Percentiles rank a stretch among this genome's conserved stretches.
These are phyloP conservation scores for Apantesis nais DNA, from an alignment of 2,888 invertebrate species.

Conservation along the genomic window DNA sequence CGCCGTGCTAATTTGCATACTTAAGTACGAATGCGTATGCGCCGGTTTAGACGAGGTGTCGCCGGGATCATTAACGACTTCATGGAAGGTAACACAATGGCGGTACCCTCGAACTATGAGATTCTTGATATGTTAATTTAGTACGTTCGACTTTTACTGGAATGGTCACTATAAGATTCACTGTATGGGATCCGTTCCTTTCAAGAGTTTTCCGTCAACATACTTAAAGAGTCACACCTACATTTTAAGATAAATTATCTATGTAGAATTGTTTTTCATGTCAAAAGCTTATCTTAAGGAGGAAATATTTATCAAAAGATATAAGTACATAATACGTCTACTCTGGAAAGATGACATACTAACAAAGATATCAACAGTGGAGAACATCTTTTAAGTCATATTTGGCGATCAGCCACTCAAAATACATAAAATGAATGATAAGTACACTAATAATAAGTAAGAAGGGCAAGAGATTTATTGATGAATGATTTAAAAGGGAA, in stretches of 20 bases:
- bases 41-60: conserved; percentile 64
- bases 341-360: background rate
- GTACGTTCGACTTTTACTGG: background rate
- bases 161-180: background rate
- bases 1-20: conserved; percentile 62
- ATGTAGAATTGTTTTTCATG: background rate
- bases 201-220: background rate
- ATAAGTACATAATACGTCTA: background rate
- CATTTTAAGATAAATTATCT: background rate
- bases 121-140: conserved; percentile 40
- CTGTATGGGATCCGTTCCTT: background rate
- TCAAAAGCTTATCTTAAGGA: background rate
- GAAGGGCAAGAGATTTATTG: no score
- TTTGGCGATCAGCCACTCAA: no score
- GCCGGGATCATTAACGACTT: conserved; percentile 62
- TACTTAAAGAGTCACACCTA: background rate
- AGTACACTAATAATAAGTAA: no score
- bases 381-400: background rate
- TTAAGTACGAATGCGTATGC: conserved; percentile 49
- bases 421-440: no score
- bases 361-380: background rate
- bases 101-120: conserved; percentile 55
- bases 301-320: background rate
- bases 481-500: no score
- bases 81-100: conserved; percentile 55